These are phyloP conservation scores for Tachina fera DNA, from an alignment of 2,888 invertebrate genomes.

Conservation along the genomic window DNA sequence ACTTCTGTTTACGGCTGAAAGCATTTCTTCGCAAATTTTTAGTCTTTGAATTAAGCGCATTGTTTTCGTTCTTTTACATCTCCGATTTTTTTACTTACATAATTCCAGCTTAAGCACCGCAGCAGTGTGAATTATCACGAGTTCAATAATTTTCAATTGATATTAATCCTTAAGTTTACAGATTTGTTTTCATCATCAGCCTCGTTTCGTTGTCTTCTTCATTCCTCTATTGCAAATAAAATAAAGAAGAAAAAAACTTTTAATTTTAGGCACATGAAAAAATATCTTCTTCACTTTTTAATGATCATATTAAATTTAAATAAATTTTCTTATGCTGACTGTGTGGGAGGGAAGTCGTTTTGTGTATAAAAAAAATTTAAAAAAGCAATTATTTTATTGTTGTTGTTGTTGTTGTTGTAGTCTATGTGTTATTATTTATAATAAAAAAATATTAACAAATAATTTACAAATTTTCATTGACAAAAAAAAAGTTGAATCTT, in stretches of 20 bases:
- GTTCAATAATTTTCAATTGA: conserved; percentile 69
- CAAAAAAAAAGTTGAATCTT: conserved; percentile 10
- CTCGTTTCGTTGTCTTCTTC: neutral
- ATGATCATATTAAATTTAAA: conserved; percentile 62
- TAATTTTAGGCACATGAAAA: neutral
- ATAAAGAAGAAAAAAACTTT: conserved; percentile 43
- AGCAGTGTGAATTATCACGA: conserved; percentile 69
- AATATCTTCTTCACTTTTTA: neutral
- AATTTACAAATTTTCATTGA: conserved; percentile 38
- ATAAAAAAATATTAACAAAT: conserved; percentile 59
- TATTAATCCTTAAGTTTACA: conserved; percentile 65
- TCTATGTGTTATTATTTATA: conserved; percentile 41
- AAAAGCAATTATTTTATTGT: conserved; percentile 51
- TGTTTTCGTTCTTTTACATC: neutral
- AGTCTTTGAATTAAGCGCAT: neutral
- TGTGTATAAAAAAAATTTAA: conserved; percentile 27
- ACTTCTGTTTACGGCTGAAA: no score
- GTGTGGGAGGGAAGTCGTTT: conserved; percentile 59
- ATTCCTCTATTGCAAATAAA: conserved; percentile 25
- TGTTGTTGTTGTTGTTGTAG: neutral
- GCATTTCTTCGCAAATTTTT: no score
- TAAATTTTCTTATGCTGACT: conserved; percentile 52
- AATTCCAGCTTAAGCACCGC: conserved; percentile 32
- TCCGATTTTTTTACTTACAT: conserved; percentile 35
- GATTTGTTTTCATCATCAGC: conserved; percentile 66